phyloP scores from a whole-genome alignment of 2,888 invertebrate species.

The Lysandra bellargus region DNA sequence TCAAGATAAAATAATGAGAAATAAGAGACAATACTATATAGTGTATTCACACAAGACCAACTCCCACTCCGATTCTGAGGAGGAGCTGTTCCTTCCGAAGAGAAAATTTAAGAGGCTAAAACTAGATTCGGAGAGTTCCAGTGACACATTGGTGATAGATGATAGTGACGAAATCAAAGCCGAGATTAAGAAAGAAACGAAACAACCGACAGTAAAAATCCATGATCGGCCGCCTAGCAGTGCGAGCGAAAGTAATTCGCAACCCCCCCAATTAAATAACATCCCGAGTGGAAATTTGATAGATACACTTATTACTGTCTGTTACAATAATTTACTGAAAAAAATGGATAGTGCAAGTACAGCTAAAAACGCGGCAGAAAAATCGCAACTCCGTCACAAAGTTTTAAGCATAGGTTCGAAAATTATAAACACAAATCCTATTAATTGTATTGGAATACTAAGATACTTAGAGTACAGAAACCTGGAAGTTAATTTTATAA shows the following conservation, averaged over 20 bases:
- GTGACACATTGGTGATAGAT: constrained; percentile 48
- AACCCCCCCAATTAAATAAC: background rate
- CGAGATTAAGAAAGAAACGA: constrained; percentile 26
- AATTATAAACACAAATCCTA: constrained; percentile 55
- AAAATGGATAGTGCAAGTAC: constrained; percentile 44
- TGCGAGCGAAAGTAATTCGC: background rate
- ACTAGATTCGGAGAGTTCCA: constrained; percentile 51
- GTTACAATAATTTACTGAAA: constrained; percentile 52
- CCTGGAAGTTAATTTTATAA: constrained; percentile 56
- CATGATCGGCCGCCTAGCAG: background rate
- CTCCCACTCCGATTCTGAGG: constrained; percentile 41
- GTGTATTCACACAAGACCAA: constrained; percentile 47
- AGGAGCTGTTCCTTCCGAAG: constrained; percentile 41
- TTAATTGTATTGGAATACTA: constrained; percentile 60
- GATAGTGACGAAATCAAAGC: constrained; percentile 36
- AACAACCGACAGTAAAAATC: background rate
- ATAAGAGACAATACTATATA: constrained; percentile 47
- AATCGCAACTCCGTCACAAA: constrained; percentile 61
- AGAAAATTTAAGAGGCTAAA: constrained; percentile 45
- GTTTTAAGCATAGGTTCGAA: constrained; percentile 67
- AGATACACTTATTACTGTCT: constrained; percentile 48
- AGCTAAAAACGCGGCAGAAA: constrained; percentile 38
- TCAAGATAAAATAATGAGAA: constrained; percentile 52
- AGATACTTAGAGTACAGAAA: constrained; percentile 63
- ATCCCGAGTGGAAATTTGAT: background rate